phyloP scores from a whole-genome alignment of 2,888 invertebrate genomes.

The Diadromus collaris region DNA sequence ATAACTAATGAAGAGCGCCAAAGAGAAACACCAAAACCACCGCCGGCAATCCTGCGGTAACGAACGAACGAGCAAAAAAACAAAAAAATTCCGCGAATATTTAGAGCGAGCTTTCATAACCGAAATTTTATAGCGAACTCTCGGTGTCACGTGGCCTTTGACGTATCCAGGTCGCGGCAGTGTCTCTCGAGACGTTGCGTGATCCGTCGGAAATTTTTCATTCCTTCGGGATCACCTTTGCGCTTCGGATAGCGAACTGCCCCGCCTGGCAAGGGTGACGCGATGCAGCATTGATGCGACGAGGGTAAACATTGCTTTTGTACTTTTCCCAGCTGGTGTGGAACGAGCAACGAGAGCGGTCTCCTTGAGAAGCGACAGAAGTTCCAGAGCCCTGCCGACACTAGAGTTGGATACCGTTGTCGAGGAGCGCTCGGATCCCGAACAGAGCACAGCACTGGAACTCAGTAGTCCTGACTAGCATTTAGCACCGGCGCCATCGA shows the following conservation, averaged over 20 bases:
- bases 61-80: conserved; percentile 24
- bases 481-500: conserved; percentile 76
- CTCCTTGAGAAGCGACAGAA: conserved; percentile 84
- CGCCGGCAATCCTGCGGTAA: not conserved
- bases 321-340: conserved; percentile 72
- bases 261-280: too few relatives aligned
- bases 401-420: conserved; percentile 92
- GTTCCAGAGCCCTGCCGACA: conserved; percentile 88
- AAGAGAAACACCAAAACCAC: not conserved
- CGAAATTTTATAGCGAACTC: not conserved
- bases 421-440: conserved; percentile 91
- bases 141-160: not conserved
- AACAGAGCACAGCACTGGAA: conserved; percentile 82
- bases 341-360: conserved; percentile 82
- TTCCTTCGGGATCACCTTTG: not conserved
- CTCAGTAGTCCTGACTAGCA: conserved; percentile 79
- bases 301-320: not conserved
- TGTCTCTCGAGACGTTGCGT: conserved; percentile 19
- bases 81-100: not conserved
- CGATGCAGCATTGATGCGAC: conserved; percentile 6
- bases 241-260: not conserved
- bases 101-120: not conserved
- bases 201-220: conserved; percentile 1
- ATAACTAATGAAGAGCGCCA: conserved; percentile 23
- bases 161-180: conserved; percentile 26